Evolutionary conservation across 2,888 invertebrate genomes (phyloP), one percentile per base, ranked within the genome.

Genomic region (Myopa testacea): DNA sequence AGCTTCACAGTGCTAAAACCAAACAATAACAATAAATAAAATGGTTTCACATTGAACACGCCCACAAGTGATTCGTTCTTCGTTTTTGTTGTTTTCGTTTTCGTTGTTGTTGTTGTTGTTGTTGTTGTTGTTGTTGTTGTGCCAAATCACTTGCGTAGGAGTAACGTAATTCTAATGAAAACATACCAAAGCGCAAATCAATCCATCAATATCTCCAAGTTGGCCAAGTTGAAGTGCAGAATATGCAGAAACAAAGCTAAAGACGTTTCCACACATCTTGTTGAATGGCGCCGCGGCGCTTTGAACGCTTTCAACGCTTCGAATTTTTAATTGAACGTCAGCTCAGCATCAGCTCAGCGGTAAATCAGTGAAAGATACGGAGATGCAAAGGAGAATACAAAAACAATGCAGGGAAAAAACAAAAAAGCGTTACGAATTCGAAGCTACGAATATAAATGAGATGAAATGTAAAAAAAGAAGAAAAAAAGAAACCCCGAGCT

Each of bases 311-410:
- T 55, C 4, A 55, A 55, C 50, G 45, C 45, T 45, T 45, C 50
- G 70, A 16, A 55, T 70, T 70, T 70, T 70, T 70, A 70, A 70
- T 70, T 70, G 50, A 50, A 55, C 70, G 70, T 55, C 70, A 55
- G 16, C 50, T 40, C 68, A 50, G 68, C 68, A 10, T 16, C 45
- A 69, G n/a, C 45, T 55, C 65, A 67, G 14, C n/a, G 50, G 68
- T 26, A 69, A 45, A 45, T 45, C 45, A 45, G 45, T 45, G 45
- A 45, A 45, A 45, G 45, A 45, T 10, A 3, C 6, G 10, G 45
- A 6, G 45, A 45, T 45, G 10, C 14, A 14, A 52, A 8, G 10
- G 14, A 52, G 26, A 14, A 14, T 55, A 34, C 65, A 60, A 60
- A 19, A 26, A 4, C 5, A 37, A 63, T 34, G 34, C 26, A 19